Conservation (phyloP, 2,888 invertebrate species). For the Patella ulyssiponensis region DNA sequence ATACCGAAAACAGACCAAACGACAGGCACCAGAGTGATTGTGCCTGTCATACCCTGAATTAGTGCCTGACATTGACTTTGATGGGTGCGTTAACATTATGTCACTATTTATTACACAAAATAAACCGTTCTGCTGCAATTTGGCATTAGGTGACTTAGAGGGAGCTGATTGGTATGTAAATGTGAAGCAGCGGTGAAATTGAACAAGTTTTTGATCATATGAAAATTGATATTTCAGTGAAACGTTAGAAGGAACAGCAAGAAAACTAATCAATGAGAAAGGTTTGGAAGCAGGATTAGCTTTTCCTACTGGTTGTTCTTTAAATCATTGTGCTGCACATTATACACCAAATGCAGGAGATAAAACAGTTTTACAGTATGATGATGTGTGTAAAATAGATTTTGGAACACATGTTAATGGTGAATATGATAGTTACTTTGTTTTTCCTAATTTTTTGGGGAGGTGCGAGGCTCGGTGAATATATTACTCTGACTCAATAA, state of each 20-base stretch:
- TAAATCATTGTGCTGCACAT: constrained; percentile 99
- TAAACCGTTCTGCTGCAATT: no score
- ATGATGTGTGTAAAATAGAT: constrained; percentile 99
- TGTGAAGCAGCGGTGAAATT: constrained; percentile 88
- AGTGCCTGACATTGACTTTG: no score
- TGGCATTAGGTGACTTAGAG: no score
- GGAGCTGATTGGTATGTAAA: constrained; percentile 94
- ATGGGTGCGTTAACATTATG: no score
- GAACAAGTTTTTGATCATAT: no score
- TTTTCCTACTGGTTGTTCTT: constrained; percentile 98
- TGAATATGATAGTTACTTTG: constrained; percentile 25
- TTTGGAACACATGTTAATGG: constrained; percentile 99
- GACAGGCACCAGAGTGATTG: no score
- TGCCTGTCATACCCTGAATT: no score
- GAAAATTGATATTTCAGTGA: constrained; percentile 75
- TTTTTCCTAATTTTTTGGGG: no score
- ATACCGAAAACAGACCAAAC: no score
- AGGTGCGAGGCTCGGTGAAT: neutral
- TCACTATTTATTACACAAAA: no score
- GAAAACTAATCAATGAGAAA: constrained; percentile 93
- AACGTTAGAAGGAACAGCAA: constrained; percentile 91
- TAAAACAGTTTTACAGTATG: constrained; percentile 91
- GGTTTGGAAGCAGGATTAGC: constrained; percentile 89
- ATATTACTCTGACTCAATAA: neutral
- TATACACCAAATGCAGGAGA: constrained; percentile 99